Conservation (phyloP, 64 coral and sea anemone genomes). For the Stichodactyla helianthus region DNA sequence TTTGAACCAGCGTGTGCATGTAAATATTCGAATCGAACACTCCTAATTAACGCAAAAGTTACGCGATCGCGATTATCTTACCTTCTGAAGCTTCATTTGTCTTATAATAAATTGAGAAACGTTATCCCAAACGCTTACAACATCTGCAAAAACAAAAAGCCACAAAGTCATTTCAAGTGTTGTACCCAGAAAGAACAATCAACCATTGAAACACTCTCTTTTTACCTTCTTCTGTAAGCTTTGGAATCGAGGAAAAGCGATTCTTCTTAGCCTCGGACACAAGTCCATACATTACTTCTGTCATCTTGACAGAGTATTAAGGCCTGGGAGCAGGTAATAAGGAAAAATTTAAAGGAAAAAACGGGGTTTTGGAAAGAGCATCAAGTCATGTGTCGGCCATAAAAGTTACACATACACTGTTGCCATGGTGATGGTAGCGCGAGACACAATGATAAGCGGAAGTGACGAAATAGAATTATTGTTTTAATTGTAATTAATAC, state of each 20-base stretch:
- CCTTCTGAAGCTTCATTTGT: conserved; percentile 93
- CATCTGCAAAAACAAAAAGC: conserved; percentile 70
- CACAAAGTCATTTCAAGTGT: conserved; percentile 18
- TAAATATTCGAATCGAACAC: not conserved
- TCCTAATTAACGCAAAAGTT: not conserved
- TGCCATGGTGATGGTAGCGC: not conserved
- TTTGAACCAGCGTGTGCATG: not conserved
- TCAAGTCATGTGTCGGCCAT: conserved; percentile 22
- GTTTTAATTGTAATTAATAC: not conserved
- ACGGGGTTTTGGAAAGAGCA: not conserved
- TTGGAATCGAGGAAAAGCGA: conserved; percentile 92
- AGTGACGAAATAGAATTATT: not conserved
- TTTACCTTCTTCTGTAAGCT: conserved; percentile 90
- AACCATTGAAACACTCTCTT: conserved; percentile 18
- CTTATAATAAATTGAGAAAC: conserved; percentile 83
- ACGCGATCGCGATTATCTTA: not conserved
- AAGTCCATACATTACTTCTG: conserved; percentile 85
- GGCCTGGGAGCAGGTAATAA: not conserved
- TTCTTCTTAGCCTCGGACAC: conserved; percentile 88
- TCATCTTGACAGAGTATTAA: conserved; percentile 64
- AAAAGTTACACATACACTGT: conserved; percentile 14
- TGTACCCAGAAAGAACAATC: not conserved
- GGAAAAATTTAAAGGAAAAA: conserved; percentile 3
- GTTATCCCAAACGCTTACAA: conserved; percentile 91
- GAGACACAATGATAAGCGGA: not conserved